These are phyloP conservation scores for Zeugodacus cucurbitae DNA, from an alignment of 1,140 invertebrate species.

Conservation along the genomic window DNA sequence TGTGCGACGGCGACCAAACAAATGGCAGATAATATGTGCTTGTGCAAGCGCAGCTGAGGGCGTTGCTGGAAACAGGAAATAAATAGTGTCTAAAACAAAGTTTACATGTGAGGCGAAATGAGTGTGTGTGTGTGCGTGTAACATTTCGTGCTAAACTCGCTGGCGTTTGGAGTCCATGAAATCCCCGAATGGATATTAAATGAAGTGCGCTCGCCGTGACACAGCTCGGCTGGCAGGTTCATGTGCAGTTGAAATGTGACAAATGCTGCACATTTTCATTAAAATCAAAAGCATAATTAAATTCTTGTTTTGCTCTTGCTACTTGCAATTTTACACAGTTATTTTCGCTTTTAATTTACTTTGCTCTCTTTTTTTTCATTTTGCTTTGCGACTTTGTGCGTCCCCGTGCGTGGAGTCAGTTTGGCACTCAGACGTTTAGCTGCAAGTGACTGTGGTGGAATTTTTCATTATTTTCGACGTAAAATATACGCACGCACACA, in stretches of 20 bases:
- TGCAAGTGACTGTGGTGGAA: not conserved
- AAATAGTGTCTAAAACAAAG: not conserved
- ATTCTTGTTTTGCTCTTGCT: conserved; percentile 6
- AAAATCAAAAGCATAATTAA: conserved; percentile 38
- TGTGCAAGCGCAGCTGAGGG: not conserved
- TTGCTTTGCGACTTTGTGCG: not conserved
- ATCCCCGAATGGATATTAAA: conserved; percentile 22
- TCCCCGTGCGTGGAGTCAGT: not conserved
- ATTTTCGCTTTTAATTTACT: not conserved
- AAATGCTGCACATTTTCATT: conserved; percentile 37
- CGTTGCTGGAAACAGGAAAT: not conserved
- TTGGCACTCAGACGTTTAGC: not conserved
- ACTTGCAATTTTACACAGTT: not conserved
- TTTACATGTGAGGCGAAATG: not conserved
- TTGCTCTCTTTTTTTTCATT: not conserved
- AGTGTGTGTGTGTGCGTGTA: too few relatives aligned
- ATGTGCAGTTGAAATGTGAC: conserved; percentile 31
- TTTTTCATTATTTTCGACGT: conserved; percentile 23
- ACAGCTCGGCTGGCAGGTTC: not conserved
- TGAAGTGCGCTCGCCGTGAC: not conserved
- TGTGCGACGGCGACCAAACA: not conserved
- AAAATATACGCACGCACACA: not conserved
- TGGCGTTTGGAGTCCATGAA: conserved; percentile 11
- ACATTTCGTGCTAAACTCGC: not conserved
- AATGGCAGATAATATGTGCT: not conserved